Conservation (phyloP, 2,888 invertebrate species). For the Andrena hattorfiana region DNA sequence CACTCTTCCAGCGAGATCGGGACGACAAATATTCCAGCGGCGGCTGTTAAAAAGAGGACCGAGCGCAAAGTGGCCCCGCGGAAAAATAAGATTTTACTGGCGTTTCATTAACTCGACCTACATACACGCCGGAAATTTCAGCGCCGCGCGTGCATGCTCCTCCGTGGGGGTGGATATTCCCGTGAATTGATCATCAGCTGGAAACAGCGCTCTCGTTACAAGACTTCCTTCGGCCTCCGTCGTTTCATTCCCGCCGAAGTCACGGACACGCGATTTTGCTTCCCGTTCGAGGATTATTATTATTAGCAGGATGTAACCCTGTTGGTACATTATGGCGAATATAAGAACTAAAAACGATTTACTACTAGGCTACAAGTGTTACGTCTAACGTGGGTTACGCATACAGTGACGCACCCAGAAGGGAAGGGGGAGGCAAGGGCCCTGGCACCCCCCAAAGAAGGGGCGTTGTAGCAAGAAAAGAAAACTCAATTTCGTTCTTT, state of each 20-base stretch:
- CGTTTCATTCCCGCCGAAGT: neutral
- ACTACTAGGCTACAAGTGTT: too few species aligned
- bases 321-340: too few species aligned
- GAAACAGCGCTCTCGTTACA: neutral
- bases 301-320: too few species aligned
- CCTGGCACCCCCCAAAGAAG: too few species aligned
- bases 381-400: too few species aligned
- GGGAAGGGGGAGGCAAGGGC: too few species aligned
- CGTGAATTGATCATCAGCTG: neutral
- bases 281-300: neutral
- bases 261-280: neutral
- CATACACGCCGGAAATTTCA: constrained; percentile 38
- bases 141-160: neutral
- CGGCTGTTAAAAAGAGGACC: neutral
- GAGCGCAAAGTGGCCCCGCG: constrained; percentile 8
- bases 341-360: too few species aligned
- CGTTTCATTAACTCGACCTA: constrained; percentile 72
- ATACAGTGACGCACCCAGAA: too few species aligned
- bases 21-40: constrained; percentile 13
- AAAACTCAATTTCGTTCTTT: too few species aligned
- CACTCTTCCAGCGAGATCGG: constrained; percentile 25
- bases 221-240: neutral
- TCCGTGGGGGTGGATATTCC: neutral
- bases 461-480: too few species aligned
- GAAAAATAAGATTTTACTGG: constrained; percentile 46